Conservation (phyloP, 2,797 vertebrate genomes). For the Caiman crocodilus region DNA sequence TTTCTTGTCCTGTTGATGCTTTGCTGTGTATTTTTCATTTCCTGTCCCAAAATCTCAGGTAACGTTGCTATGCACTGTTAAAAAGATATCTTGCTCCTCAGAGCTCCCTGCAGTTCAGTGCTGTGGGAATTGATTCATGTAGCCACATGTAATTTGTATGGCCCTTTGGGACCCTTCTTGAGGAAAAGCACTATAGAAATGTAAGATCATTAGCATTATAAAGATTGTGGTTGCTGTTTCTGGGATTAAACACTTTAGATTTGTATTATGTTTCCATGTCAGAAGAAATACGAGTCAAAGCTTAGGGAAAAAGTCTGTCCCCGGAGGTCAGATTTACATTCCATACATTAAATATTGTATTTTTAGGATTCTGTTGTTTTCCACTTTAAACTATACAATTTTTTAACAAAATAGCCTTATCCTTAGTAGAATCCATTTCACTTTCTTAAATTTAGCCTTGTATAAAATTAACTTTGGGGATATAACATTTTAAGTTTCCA, state of each 20-base stretch:
- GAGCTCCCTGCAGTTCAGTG: slow-evolving; percentile 30
- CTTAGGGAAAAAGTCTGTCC: not conserved
- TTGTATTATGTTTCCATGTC: slow-evolving; percentile 50
- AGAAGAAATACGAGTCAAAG: slow-evolving; percentile 56
- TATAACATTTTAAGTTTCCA: slow-evolving; percentile 23
- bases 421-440: slow-evolving; percentile 16
- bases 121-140: slow-evolving; percentile 54
- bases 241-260: slow-evolving; percentile 48
- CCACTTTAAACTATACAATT: not conserved
- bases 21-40: slow-evolving; percentile 25
- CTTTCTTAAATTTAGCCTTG: slow-evolving; percentile 17
- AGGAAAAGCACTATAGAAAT: slow-evolving; percentile 54
- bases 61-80: not conserved
- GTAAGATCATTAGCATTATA: slow-evolving; percentile 66
- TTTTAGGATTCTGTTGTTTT: slow-evolving; percentile 36
- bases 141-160: slow-evolving; percentile 58
- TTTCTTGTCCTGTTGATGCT: not conserved
- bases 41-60: not conserved
- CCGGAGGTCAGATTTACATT: slow-evolving; percentile 11
- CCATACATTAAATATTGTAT: slow-evolving; percentile 30
- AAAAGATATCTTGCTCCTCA: not conserved
- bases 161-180: slow-evolving; percentile 53
- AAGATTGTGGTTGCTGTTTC: slow-evolving; percentile 49
- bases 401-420: not conserved
- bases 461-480: not conserved